These are phyloP conservation scores for Tinea trinotella DNA, from an alignment of 2,888 invertebrate species.

Conservation along the genomic window DNA sequence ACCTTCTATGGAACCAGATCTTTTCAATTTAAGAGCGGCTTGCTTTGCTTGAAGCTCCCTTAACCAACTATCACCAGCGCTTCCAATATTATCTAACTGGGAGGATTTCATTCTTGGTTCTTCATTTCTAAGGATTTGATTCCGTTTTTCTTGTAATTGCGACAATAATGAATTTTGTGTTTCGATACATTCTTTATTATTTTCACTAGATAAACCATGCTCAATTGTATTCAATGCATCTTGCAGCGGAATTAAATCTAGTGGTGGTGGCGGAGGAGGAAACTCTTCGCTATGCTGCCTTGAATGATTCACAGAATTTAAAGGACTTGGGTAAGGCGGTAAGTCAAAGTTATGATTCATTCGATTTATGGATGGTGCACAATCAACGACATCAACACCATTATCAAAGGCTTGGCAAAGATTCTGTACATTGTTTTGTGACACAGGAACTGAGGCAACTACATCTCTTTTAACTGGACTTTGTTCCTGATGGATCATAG, in stretches of 20 bases:
- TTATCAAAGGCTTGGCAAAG: slow-evolving; percentile 54
- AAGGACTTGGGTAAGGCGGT: slow-evolving; percentile 87
- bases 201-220: slow-evolving; percentile 32
- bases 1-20: slow-evolving; percentile 49
- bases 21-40: slow-evolving; percentile 62
- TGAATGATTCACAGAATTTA: slow-evolving; percentile 84
- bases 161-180: slow-evolving; percentile 67
- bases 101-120: slow-evolving; percentile 40
- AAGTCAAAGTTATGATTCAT: slow-evolving; percentile 68
- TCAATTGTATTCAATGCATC: slow-evolving; percentile 70
- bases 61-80: slow-evolving; percentile 77
- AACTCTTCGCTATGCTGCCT: slow-evolving; percentile 91
- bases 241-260: slow-evolving; percentile 77
- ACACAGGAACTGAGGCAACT: slow-evolving; percentile 33
- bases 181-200: slow-evolving; percentile 39
- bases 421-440: slow-evolving; percentile 51
- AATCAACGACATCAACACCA: slow-evolving; percentile 77
- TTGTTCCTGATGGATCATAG: slow-evolving; percentile 89
- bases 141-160: slow-evolving; percentile 76
- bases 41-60: slow-evolving; percentile 87
- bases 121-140: slow-evolving; percentile 70
- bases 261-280: slow-evolving; percentile 88
- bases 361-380: slow-evolving; percentile 52
- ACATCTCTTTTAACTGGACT: slow-evolving; percentile 74
- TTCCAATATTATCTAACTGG: slow-evolving; percentile 38